A percentile compares a stretch with the other conserved stretches of the same genome.
Conservation (phyloP, 2,888 invertebrate genomes). For the Diaperis boleti region DNA sequence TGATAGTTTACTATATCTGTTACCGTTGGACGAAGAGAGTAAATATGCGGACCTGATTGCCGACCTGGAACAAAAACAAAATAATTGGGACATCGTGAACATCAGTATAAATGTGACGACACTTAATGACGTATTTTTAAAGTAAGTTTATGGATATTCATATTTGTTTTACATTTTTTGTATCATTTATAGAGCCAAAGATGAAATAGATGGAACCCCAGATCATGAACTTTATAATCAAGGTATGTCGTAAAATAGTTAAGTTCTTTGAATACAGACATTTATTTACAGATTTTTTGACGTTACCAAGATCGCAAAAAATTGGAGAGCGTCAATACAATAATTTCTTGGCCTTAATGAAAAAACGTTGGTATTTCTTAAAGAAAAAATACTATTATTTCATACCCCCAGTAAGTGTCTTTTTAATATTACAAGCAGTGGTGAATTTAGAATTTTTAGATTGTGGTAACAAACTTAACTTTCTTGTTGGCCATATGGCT, state of each 20-base stretch:
- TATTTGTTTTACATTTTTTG: neutral
- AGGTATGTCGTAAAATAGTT: neutral
- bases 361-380: constrained; percentile 43
- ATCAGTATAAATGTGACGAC: constrained; percentile 90
- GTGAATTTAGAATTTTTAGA: neutral
- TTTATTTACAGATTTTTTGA: neutral
- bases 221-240: neutral
- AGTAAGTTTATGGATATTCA: constrained; percentile 62
- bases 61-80: constrained; percentile 72
- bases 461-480: constrained; percentile 7
- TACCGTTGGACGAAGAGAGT: constrained; percentile 70
- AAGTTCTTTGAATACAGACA: no score
- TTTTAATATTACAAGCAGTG: neutral
- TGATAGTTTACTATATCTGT: constrained; percentile 67
- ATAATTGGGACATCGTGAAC: constrained; percentile 75
- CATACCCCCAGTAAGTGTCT: constrained; percentile 48
- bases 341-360: constrained; percentile 28
- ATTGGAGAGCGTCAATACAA: neutral
- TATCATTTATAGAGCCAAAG: constrained; percentile 20
- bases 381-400: constrained; percentile 43
- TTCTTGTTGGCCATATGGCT: constrained; percentile 45
- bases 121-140: constrained; percentile 92
- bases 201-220: constrained; percentile 3
- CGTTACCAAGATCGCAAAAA: neutral
- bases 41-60: constrained; percentile 74